Evolutionary conservation across 1,140 invertebrate genomes (phyloP).

Genomic region (Saxidomus purpurata): DNA sequence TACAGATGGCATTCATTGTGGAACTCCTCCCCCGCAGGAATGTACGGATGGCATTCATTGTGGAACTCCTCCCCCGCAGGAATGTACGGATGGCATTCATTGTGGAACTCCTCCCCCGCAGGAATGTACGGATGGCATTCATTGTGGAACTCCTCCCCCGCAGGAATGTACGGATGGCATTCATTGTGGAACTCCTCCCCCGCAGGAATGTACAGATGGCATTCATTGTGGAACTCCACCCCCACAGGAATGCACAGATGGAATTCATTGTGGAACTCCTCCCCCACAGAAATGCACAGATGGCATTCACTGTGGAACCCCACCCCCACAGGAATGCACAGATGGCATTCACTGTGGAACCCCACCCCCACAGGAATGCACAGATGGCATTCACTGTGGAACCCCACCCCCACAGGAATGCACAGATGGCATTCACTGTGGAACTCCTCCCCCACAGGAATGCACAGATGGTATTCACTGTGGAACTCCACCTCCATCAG

Average conservation of each 20-base stretch:
- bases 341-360: slow-evolving; percentile 69
- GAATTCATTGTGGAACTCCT: slow-evolving; percentile 65
- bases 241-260: slow-evolving; percentile 57
- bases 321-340: slow-evolving; percentile 58
- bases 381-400: slow-evolving; percentile 73
- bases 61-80: slow-evolving; percentile 60
- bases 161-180: slow-evolving; percentile 62
- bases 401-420: slow-evolving; percentile 55
- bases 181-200: slow-evolving; percentile 64
- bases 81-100: slow-evolving; percentile 66
- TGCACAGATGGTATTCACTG: slow-evolving; percentile 52
- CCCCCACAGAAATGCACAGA: slow-evolving; percentile 64
- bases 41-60: slow-evolving; percentile 70
- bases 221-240: slow-evolving; percentile 66
- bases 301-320: slow-evolving; percentile 66
- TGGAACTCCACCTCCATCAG: slow-evolving; percentile 61
- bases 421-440: slow-evolving; percentile 63
- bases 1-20: slow-evolving; percentile 66
- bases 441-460: slow-evolving; percentile 58
- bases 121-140: slow-evolving; percentile 71
- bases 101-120: slow-evolving; percentile 64
- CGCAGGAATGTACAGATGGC: slow-evolving; percentile 70
- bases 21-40: slow-evolving; percentile 55
- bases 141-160: slow-evolving; percentile 64
- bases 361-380: slow-evolving; percentile 65